Evolutionary conservation across 2,888 invertebrate genomes (phyloP).

Genomic region (Noctua comes): DNA sequence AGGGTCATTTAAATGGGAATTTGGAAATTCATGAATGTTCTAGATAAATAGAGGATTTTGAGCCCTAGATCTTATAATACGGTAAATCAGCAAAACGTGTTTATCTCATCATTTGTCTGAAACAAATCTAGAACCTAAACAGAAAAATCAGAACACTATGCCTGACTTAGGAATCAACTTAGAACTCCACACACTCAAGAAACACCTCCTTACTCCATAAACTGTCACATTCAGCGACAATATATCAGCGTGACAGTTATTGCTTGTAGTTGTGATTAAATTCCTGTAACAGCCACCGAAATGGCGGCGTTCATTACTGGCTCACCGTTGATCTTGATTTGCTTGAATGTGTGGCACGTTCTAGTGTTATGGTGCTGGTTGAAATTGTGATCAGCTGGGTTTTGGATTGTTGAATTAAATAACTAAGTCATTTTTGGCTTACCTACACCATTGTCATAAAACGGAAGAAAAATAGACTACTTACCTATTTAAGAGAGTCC

Average conservation of each 20-base stretch:
- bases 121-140: neutral
- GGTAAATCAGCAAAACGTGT: too few relatives aligned
- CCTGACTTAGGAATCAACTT: neutral
- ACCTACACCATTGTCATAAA: neutral
- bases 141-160: neutral
- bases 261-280: slow-evolving; percentile 59
- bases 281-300: slow-evolving; percentile 50
- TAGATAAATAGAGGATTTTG: too few relatives aligned
- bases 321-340: slow-evolving; percentile 62
- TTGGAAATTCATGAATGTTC: too few relatives aligned
- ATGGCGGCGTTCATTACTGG: slow-evolving; percentile 56
- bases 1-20: too few relatives aligned
- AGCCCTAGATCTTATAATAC: too few relatives aligned
- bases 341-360: slow-evolving; percentile 27
- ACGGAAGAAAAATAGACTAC: neutral
- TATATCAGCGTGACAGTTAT: slow-evolving; percentile 58
- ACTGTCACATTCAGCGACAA: slow-evolving; percentile 30
- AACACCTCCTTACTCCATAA: slow-evolving; percentile 15
- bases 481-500: too few relatives aligned
- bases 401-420: neutral
- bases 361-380: neutral
- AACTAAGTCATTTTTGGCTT: neutral
- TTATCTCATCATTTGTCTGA: too few relatives aligned
- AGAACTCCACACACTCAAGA: neutral
- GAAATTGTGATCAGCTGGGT: slow-evolving; percentile 1